Evolutionary conservation across 2,888 invertebrate species (phyloP).

Genomic region (Agelastica alni): DNA sequence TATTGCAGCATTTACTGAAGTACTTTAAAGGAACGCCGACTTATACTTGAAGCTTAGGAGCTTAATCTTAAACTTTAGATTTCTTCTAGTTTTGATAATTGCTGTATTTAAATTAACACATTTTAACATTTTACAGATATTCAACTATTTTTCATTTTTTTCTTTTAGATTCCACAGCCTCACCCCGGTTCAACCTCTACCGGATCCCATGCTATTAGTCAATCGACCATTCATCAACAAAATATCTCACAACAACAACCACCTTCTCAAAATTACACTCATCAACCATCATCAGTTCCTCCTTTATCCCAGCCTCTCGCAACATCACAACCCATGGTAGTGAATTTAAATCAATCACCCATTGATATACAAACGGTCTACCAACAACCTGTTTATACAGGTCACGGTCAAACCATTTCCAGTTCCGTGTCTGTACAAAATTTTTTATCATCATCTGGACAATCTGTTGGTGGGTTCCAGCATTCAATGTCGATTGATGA

Average conservation of each 20-base stretch:
- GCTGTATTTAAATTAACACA: background rate
- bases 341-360: conserved; percentile 36
- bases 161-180: conserved; percentile 11
- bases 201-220: conserved; percentile 6
- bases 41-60: too few relatives aligned
- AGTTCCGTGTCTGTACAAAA: conserved; percentile 46
- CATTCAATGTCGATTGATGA: conserved; percentile 45
- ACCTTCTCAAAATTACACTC: conserved; percentile 33
- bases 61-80: too few relatives aligned
- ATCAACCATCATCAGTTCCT: background rate
- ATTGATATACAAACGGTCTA: conserved; percentile 32
- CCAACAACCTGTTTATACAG: conserved; percentile 29
- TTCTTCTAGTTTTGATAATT: background rate
- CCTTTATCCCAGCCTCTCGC: conserved; percentile 14
- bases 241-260: conserved; percentile 24
- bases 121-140: background rate
- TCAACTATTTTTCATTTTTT: too few relatives aligned
- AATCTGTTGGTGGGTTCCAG: conserved; percentile 35
- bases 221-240: conserved; percentile 14
- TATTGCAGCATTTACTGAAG: too few relatives aligned
- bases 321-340: conserved; percentile 32
- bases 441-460: conserved; percentile 33
- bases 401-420: conserved; percentile 35
- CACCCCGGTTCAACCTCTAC: conserved; percentile 7
- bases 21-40: too few relatives aligned